Percentiles rank a stretch among this genome's conserved stretches.
Conservation (phyloP, 92 coral and sea anemone species). For the Micromussa lordhowensis region DNA sequence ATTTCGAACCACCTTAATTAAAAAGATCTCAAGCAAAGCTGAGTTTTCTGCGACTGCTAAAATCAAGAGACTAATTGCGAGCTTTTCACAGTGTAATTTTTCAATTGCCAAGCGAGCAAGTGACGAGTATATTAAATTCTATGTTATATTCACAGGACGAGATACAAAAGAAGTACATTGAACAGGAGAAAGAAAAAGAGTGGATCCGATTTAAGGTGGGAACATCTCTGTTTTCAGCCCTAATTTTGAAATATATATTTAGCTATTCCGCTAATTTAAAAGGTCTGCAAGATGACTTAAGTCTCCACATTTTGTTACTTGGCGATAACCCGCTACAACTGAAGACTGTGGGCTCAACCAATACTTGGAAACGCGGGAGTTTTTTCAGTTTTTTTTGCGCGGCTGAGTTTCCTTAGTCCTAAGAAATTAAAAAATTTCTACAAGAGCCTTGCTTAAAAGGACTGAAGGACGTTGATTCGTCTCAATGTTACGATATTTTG, state of each 20-base stretch:
- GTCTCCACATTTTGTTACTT: too few species aligned
- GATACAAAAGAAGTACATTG: slow-evolving; percentile 90
- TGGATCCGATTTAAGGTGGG: slow-evolving; percentile 92
- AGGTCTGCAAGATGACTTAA: too few species aligned
- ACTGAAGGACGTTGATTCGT: too few species aligned
- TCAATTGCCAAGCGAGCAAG: background rate
- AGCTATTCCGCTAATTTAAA: too few species aligned
- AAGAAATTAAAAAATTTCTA: too few species aligned
- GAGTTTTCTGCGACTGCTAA: background rate
- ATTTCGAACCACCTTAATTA: too few species aligned
- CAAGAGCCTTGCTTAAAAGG: background rate
- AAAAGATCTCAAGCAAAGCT: too few species aligned
- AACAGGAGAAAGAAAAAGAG: slow-evolving; percentile 87
- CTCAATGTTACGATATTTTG: too few species aligned
- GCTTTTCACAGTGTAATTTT: too few species aligned
- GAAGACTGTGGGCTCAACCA: background rate
- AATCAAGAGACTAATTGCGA: background rate
- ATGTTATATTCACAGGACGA: slow-evolving; percentile 64
- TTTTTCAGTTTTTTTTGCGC: background rate
- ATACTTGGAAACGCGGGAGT: background rate
- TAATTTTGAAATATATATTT: too few species aligned
- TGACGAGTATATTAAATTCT: background rate
- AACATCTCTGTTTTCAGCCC: too few species aligned
- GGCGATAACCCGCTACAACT: too few species aligned
- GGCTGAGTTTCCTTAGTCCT: background rate